Evolutionary conservation across 1,140 invertebrate species (phyloP).

Genomic region (Medauroidea extradentata): DNA sequence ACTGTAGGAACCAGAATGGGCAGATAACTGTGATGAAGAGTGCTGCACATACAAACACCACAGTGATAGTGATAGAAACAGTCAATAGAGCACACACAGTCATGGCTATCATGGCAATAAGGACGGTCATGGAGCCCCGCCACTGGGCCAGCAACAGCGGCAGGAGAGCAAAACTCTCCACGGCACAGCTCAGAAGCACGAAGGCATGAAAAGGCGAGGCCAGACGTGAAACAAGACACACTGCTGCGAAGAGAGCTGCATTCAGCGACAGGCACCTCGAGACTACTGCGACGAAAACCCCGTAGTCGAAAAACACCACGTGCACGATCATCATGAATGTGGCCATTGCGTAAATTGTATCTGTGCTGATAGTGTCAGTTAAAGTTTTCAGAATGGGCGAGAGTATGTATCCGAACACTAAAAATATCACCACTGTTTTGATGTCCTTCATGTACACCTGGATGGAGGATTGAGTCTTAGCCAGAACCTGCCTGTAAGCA

Average conservation of each 20-base stretch:
- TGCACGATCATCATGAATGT: conserved; percentile 83
- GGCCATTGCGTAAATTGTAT: conserved; percentile 92
- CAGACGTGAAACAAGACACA: conserved; percentile 90
- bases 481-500: conserved; percentile 43
- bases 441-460: conserved; percentile 46
- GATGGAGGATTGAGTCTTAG: conserved; percentile 25
- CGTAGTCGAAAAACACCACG: conserved; percentile 89
- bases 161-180: conserved; percentile 83
- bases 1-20: conserved; percentile 72
- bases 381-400: conserved; percentile 91
- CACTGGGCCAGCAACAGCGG: conserved; percentile 69
- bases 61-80: conserved; percentile 53
- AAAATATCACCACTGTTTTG: conserved; percentile 69
- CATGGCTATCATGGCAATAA: conserved; percentile 40
- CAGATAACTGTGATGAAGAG: conserved; percentile 68
- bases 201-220: conserved; percentile 81
- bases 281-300: conserved; percentile 70
- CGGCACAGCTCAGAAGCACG: conserved; percentile 77
- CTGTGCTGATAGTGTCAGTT: conserved; percentile 93
- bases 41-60: conserved; percentile 56
- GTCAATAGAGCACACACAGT: conserved; percentile 51
- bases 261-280: conserved; percentile 83
- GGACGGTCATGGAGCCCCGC: conserved; percentile 39
- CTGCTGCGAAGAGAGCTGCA: conserved; percentile 86
- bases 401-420: conserved; percentile 77